A percentile compares a stretch with the other conserved stretches of the same genome.
Evolutionary conservation across 2,797 vertebrate genomes (phyloP).

Genomic region (Gadopsis marmoratus): DNA sequence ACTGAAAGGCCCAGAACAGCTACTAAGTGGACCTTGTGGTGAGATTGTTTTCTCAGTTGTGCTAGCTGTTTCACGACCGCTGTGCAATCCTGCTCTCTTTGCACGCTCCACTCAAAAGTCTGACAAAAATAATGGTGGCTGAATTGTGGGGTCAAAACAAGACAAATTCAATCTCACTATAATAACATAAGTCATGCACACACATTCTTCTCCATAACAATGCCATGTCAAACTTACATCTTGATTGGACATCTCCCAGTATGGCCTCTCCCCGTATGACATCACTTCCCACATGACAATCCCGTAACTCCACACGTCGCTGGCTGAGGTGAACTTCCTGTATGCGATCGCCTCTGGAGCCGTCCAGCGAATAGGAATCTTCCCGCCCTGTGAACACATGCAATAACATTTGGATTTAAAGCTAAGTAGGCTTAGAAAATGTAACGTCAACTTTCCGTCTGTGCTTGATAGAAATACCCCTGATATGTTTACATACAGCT

Average conservation of each 20-base stretch:
- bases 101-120: too few species aligned
- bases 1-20: background rate
- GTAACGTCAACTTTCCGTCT: background rate
- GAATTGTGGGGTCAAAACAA: background rate
- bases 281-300: slow-evolving; percentile 99
- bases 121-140: background rate
- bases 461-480: slow-evolving; percentile 1
- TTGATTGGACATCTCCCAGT: slow-evolving; percentile 99
- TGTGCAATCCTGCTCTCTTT: background rate
- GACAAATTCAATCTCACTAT: background rate
- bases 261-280: slow-evolving; percentile 97
- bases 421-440: background rate
- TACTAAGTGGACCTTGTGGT: background rate
- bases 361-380: slow-evolving; percentile 99
- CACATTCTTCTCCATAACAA: background rate
- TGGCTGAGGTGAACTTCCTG: slow-evolving; percentile 97
- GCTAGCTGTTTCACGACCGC: background rate
- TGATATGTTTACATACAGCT: slow-evolving; percentile 16
- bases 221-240: slow-evolving; percentile 87
- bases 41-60: background rate
- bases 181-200: background rate
- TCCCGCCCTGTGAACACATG: slow-evolving; percentile 89
- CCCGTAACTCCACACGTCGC: slow-evolving; percentile 98
- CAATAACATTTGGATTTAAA: background rate
- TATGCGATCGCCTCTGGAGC: slow-evolving; percentile 98